These are phyloP conservation scores for Riptortus pedestris DNA, from an alignment of 1,140 invertebrate species.

Conservation along the genomic window DNA sequence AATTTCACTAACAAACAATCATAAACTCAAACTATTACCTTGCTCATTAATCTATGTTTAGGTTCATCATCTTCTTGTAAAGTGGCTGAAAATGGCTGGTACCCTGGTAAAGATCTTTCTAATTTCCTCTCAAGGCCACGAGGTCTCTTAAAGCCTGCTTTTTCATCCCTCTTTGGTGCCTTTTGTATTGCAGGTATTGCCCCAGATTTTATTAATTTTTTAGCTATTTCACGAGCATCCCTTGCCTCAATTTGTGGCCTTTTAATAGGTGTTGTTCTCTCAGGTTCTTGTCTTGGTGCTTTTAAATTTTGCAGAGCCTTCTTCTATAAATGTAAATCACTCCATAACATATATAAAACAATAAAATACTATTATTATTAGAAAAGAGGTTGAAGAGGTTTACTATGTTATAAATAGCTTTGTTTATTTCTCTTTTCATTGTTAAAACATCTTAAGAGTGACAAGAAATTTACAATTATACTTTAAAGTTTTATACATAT, in stretches of 20 bases:
- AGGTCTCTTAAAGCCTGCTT: constrained; percentile 44
- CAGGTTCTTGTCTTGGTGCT: constrained; percentile 76
- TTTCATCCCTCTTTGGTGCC: constrained; percentile 64
- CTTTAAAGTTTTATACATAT: too few relatives aligned
- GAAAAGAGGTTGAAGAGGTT: neutral
- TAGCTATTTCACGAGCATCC: constrained; percentile 88
- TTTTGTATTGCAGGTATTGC: constrained; percentile 77
- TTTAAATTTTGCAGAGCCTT: constrained; percentile 82
- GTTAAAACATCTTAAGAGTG: too few relatives aligned
- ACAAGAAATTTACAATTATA: too few relatives aligned
- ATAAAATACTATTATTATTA: neutral
- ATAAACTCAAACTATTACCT: neutral
- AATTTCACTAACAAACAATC: too few relatives aligned
- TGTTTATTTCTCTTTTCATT: too few relatives aligned
- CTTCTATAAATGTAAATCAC: constrained; percentile 65
- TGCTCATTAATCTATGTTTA: constrained; percentile 25
- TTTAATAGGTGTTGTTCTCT: constrained; percentile 48
- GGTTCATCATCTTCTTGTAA: constrained; percentile 49
- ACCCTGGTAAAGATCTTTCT: constrained; percentile 59
- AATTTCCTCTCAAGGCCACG: constrained; percentile 48
- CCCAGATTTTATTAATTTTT: constrained; percentile 87
- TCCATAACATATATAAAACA: constrained; percentile 28
- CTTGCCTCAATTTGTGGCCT: constrained; percentile 66
- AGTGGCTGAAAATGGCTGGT: constrained; percentile 79
- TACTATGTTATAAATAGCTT: neutral